Conservation (phyloP, 2,797 vertebrate genomes). For the Sebastes hopkinsi region DNA sequence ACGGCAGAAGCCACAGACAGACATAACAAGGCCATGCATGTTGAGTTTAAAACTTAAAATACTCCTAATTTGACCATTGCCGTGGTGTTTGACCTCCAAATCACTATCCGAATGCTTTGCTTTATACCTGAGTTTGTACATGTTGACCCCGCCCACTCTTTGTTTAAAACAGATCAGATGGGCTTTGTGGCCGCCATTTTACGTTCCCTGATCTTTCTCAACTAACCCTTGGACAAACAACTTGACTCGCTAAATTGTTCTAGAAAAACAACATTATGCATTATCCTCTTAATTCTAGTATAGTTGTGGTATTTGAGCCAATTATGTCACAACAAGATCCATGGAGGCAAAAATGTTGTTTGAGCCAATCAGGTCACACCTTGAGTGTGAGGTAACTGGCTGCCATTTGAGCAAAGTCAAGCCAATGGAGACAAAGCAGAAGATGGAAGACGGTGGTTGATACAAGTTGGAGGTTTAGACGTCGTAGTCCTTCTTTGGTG, state of each 20-base stretch:
- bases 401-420: background rate
- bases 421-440: background rate
- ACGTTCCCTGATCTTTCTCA: background rate
- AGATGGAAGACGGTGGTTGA: background rate
- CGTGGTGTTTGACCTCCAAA: too few relatives aligned
- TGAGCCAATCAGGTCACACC: background rate
- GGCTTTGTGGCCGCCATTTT: background rate
- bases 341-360: background rate
- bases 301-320: background rate
- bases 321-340: background rate
- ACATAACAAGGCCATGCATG: background rate
- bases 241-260: background rate
- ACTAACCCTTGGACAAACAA: background rate
- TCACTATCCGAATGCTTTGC: too few relatives aligned
- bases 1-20: background rate
- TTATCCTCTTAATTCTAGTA: background rate
- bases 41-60: background rate
- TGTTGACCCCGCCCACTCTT: background rate
- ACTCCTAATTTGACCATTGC: background rate
- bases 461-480: constrained; percentile 9
- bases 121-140: background rate
- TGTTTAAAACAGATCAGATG: background rate
- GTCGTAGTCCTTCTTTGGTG: constrained; percentile 36
- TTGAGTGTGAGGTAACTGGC: background rate
- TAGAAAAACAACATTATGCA: background rate